phyloP scores from a whole-genome alignment of 2,797 vertebrate genomes.

The Sitta carolinensis region DNA sequence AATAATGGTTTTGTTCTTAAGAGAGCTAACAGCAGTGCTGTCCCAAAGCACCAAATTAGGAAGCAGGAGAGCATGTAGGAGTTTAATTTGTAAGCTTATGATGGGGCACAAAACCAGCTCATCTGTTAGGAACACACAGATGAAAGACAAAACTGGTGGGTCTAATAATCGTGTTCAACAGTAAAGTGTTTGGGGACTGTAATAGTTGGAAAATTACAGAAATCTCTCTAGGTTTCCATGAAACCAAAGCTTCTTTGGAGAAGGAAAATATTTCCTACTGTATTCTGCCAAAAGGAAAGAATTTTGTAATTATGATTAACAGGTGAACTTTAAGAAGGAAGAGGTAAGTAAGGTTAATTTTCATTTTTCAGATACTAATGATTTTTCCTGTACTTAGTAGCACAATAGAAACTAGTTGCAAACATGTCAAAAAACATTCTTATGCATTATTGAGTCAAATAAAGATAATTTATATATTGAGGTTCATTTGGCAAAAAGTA shows the following conservation, averaged over 20 bases:
- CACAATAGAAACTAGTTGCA: background rate
- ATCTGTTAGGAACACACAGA: slow-evolving; percentile 55
- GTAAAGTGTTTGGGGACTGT: background rate
- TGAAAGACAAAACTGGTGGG: slow-evolving; percentile 56
- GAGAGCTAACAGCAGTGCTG: slow-evolving; percentile 23
- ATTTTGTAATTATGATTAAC: background rate
- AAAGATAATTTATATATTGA: background rate
- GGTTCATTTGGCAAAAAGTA: background rate
- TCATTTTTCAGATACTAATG: background rate
- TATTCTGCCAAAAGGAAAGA: background rate
- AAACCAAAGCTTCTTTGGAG: background rate
- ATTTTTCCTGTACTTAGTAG: background rate
- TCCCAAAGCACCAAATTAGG: slow-evolving; percentile 64
- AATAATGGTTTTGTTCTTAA: slow-evolving; percentile 43
- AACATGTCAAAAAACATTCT: background rate
- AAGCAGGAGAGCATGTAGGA: slow-evolving; percentile 59
- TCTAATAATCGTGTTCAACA: slow-evolving; percentile 40
- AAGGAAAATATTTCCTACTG: background rate
- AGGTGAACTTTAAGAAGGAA: background rate
- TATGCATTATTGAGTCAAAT: background rate
- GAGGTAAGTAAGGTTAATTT: background rate
- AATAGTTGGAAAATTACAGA: slow-evolving; percentile 21
- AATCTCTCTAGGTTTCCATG: slow-evolving; percentile 41
- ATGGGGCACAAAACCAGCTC: slow-evolving; percentile 56
- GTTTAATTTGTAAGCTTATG: slow-evolving; percentile 72